Conservation (phyloP, 1,140 invertebrate genomes). For the Drosophila tristis region DNA sequence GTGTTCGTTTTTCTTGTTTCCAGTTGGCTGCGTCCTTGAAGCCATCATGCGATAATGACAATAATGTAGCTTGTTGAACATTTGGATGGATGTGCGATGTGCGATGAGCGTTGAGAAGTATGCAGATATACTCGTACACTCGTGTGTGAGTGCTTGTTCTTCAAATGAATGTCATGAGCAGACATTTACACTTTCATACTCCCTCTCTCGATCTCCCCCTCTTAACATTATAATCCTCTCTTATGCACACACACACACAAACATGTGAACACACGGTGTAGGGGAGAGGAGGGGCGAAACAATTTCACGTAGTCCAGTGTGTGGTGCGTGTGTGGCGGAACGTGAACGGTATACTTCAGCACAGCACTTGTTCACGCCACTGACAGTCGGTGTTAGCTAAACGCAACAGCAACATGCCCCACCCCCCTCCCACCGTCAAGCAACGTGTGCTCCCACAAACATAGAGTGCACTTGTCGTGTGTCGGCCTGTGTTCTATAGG, state of each 20-base stretch:
- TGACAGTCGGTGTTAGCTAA: constrained; percentile 59
- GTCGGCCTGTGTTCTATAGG: constrained; percentile 34
- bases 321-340: background rate
- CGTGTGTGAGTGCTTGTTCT: constrained; percentile 17
- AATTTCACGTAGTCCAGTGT: constrained; percentile 41
- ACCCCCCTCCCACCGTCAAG: background rate
- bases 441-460: constrained; percentile 3
- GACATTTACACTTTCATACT: constrained; percentile 44
- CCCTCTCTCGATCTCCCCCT: background rate
- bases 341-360: constrained; percentile 47
- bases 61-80: constrained; percentile 62
- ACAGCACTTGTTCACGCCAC: constrained; percentile 61
- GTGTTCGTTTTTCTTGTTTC: constrained; percentile 13
- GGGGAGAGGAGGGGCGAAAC: constrained; percentile 12
- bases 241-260: constrained; percentile 3
- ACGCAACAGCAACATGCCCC: constrained; percentile 25
- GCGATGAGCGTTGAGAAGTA: background rate
- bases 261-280: constrained; percentile 4
- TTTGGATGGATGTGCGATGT: constrained; percentile 20
- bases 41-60: constrained; percentile 58
- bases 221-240: constrained; percentile 51
- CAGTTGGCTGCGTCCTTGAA: constrained; percentile 32
- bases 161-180: constrained; percentile 73
- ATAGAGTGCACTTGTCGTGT: constrained; percentile 66
- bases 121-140: too few relatives aligned